A percentile compares a stretch with the other conserved stretches of the same genome.
Evolutionary conservation across 2,888 invertebrate species (phyloP).

Genomic region (Escarpia spicata): DNA sequence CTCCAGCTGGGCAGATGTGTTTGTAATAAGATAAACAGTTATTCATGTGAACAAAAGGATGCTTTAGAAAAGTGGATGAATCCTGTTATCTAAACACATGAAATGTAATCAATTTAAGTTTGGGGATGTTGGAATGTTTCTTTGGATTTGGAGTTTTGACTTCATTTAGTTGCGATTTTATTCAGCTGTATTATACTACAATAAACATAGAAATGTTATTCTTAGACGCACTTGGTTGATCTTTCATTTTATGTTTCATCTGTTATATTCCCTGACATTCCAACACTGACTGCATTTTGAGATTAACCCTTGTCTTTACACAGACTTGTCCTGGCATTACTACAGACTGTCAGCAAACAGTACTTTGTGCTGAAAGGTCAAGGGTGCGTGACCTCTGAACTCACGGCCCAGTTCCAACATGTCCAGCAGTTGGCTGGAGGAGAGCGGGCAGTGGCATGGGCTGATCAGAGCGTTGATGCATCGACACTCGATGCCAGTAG

Average conservation of each 20-base stretch:
- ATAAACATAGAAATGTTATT: background rate
- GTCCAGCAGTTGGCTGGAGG: constrained; percentile 45
- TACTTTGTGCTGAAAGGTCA: constrained; percentile 51
- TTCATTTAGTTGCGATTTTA: background rate
- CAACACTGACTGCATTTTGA: background rate
- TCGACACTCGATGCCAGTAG: background rate
- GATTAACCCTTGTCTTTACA: background rate
- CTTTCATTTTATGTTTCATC: background rate
- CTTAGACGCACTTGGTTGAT: background rate
- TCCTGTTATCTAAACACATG: background rate
- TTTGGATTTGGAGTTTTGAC: background rate
- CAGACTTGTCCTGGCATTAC: constrained; percentile 48
- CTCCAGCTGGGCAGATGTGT: too few species aligned
- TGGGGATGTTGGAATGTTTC: background rate
- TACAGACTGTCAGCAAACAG: constrained; percentile 51
- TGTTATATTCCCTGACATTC: constrained; percentile 10
- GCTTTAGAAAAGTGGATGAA: too few species aligned
- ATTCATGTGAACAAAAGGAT: too few species aligned
- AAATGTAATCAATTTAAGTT: background rate
- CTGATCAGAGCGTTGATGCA: constrained; percentile 43
- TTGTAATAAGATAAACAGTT: too few species aligned
- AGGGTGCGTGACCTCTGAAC: constrained; percentile 48
- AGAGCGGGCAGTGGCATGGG: constrained; percentile 52
- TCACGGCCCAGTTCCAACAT: constrained; percentile 44
- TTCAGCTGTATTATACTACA: background rate